phyloP scores from a whole-genome alignment of 2,888 invertebrate species.

The Mantis religiosa region DNA sequence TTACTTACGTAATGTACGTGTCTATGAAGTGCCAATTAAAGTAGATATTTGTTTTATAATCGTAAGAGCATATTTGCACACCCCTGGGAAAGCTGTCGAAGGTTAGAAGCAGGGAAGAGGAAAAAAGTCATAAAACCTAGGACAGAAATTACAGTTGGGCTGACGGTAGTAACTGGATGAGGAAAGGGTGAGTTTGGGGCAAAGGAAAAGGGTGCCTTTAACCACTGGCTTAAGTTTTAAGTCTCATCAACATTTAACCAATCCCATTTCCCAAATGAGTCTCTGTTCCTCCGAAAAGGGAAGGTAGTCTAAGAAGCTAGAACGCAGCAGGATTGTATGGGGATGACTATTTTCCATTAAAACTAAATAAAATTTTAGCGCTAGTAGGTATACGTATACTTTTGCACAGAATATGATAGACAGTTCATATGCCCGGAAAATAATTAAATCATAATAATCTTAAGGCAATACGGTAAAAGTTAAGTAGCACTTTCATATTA shows the following conservation, averaged over 20 bases:
- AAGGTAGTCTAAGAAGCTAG: background rate
- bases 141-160: background rate
- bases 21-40: too few relatives aligned
- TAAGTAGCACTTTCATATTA: too few relatives aligned
- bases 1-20: too few relatives aligned
- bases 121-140: background rate
- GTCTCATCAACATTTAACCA: constrained; percentile 17
- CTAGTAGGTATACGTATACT: too few relatives aligned
- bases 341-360: background rate
- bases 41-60: background rate
- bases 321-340: background rate
- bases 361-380: background rate
- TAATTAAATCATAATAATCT: too few relatives aligned
- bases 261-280: constrained; percentile 12
- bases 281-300: background rate
- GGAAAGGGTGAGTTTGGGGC: background rate
- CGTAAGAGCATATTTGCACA: background rate
- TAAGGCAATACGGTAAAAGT: too few relatives aligned
- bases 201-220: background rate
- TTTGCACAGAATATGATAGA: too few relatives aligned
- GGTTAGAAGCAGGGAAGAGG: background rate
- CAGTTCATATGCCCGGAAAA: too few relatives aligned
- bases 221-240: constrained; percentile 3
- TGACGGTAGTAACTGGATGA: background rate
- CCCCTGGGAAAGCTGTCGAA: background rate